Evolutionary conservation across 2,113 vertebrate genomes (phyloP).

Genomic region (Pogona vitticeps): DNA sequence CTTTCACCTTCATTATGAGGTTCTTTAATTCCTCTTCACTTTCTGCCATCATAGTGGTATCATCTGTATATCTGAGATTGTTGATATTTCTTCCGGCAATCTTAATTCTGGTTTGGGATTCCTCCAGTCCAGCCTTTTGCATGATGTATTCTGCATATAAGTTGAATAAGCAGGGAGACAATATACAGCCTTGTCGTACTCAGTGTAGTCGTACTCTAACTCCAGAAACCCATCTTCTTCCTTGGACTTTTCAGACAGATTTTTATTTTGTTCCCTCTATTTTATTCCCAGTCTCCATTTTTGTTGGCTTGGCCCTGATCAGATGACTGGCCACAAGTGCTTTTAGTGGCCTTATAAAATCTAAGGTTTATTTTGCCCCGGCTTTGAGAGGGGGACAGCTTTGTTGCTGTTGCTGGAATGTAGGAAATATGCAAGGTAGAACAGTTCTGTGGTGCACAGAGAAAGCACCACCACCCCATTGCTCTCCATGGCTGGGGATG

Average conservation of each 20-base stretch:
- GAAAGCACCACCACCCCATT: not conserved
- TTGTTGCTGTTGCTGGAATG: not conserved
- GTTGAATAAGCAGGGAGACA: no score
- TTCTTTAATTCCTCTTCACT: no score
- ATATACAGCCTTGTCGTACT: no score
- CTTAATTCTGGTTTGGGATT: no score
- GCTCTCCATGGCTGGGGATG: constrained; percentile 31
- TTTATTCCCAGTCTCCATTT: not conserved
- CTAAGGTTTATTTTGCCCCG: not conserved
- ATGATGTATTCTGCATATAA: no score
- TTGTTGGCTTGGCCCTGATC: not conserved
- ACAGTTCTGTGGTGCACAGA: constrained; percentile 30
- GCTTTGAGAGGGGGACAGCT: not conserved
- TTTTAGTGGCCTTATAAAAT: not conserved
- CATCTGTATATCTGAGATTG: no score
- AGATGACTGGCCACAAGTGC: not conserved
- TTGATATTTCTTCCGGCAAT: no score
- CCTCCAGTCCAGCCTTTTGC: no score
- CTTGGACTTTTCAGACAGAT: not conserved
- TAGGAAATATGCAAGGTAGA: not conserved
- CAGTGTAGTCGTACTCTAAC: no score
- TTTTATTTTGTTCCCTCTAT: not conserved
- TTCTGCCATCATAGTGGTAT: no score
- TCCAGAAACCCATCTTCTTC: not conserved
- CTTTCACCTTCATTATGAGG: no score